Evolutionary conservation across 2,888 invertebrate genomes (phyloP).

Genomic region (Caradrina clavipalpis): DNA sequence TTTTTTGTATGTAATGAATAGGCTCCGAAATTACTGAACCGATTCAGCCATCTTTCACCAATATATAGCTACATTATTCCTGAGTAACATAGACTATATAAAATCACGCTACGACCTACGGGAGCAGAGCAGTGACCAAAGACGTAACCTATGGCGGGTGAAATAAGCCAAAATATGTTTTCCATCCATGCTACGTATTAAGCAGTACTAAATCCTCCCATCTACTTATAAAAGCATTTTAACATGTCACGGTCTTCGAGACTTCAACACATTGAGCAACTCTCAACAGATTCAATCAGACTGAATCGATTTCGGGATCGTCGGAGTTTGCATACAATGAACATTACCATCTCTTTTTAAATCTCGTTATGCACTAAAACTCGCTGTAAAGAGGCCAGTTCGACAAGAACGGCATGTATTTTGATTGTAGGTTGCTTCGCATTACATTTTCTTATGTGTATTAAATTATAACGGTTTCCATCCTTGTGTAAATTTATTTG

Average conservation of each 20-base stretch:
- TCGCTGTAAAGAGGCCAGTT: slow-evolving; percentile 20
- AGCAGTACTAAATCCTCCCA: slow-evolving; percentile 4
- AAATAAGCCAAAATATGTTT: background rate
- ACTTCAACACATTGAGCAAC: slow-evolving; percentile 52
- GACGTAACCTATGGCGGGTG: too few relatives aligned
- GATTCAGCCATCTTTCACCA: too few relatives aligned
- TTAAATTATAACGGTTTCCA: slow-evolving; percentile 2
- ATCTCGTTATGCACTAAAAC: slow-evolving; percentile 57
- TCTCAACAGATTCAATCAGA: slow-evolving; percentile 45
- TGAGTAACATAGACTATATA: too few relatives aligned
- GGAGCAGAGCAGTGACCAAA: too few relatives aligned
- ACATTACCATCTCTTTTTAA: slow-evolving; percentile 49
- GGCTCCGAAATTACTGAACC: too few relatives aligned
- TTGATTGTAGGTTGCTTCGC: slow-evolving; percentile 17
- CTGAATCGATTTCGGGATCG: slow-evolving; percentile 54
- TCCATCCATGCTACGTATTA: background rate
- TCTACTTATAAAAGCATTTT: slow-evolving; percentile 9
- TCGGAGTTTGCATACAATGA: slow-evolving; percentile 64
- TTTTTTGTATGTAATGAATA: too few relatives aligned
- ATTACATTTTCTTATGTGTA: background rate
- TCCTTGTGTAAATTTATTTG: background rate
- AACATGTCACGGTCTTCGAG: slow-evolving; percentile 45
- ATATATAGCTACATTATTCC: too few relatives aligned
- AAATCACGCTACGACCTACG: too few relatives aligned
- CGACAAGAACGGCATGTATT: slow-evolving; percentile 32